Conservation (phyloP, 2,113 vertebrate species). For the Hipposideros armiger region DNA sequence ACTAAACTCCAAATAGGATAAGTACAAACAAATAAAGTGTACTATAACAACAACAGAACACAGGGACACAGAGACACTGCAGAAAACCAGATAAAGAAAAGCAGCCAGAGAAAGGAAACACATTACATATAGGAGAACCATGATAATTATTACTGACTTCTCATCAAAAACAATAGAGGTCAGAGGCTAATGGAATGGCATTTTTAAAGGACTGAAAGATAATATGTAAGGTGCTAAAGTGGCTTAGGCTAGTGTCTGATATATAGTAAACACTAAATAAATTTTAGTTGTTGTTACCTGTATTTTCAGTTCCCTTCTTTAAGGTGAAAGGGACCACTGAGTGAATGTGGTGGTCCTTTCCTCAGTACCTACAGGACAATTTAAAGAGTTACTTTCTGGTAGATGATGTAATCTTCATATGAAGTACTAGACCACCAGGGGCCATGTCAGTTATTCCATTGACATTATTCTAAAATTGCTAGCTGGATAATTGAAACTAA, state of each 20-base stretch:
- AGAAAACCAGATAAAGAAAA: neutral
- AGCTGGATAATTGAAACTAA: neutral
- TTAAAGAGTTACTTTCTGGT: neutral
- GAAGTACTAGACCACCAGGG: neutral
- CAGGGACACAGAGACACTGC: neutral
- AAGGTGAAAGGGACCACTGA: neutral
- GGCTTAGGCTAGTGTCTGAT: neutral
- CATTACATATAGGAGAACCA: neutral
- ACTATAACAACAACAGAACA: neutral
- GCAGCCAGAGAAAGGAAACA: neutral
- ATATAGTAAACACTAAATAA: neutral
- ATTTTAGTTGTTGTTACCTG: neutral
- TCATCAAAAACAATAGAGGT: neutral
- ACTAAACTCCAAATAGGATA: neutral
- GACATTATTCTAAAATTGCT: conserved; percentile 29
- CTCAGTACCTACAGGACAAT: neutral
- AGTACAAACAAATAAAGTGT: neutral
- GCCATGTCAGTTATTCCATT: neutral
- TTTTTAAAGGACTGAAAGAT: neutral
- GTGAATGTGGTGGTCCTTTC: neutral
- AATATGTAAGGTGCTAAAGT: neutral
- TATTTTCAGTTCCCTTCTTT: neutral
- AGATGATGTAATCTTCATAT: neutral
- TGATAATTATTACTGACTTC: neutral
- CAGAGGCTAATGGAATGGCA: neutral